Conservation (phyloP, 2,797 vertebrate species). For the Sebastes taczanowskii region DNA sequence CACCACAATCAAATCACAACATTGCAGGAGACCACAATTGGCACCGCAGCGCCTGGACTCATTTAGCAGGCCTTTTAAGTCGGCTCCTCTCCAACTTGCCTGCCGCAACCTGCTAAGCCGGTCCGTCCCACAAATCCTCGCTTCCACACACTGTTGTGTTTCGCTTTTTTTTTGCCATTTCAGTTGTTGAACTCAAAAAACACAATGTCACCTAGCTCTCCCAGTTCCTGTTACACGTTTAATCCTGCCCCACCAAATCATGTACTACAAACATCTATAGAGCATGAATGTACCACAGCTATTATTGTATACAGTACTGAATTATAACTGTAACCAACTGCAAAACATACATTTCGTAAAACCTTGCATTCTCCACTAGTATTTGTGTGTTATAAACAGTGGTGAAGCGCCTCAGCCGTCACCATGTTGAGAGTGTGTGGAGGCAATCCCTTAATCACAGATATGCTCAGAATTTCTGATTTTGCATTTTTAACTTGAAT, state of each 20-base stretch:
- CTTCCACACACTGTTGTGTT: constrained; percentile 31
- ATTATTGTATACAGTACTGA: neutral
- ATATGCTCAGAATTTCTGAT: neutral
- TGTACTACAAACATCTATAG: neutral
- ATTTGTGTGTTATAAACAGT: neutral
- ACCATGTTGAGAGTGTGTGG: neutral
- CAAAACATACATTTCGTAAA: neutral
- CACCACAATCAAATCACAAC: constrained; percentile 76
- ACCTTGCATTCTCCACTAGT: neutral
- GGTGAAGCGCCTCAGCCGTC: neutral
- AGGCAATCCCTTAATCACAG: neutral
- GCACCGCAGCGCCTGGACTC: constrained; percentile 46
- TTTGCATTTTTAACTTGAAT: neutral
- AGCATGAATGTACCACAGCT: neutral
- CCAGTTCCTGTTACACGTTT: constrained; percentile 5
- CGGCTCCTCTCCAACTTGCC: constrained; percentile 53
- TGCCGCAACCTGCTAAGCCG: constrained; percentile 67
- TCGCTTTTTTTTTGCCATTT: constrained; percentile 27
- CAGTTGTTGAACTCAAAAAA: constrained; percentile 25
- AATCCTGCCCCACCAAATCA: constrained; percentile 30
- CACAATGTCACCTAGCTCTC: constrained; percentile 21
- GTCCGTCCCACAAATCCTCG: constrained; percentile 57
- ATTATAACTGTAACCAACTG: neutral
- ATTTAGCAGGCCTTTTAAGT: constrained; percentile 67
- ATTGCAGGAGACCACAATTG: constrained; percentile 68